Percentiles rank a stretch among this genome's conserved stretches.
Conservation (phyloP, 2,797 vertebrate species). For the Tadarida brasiliensis region DNA sequence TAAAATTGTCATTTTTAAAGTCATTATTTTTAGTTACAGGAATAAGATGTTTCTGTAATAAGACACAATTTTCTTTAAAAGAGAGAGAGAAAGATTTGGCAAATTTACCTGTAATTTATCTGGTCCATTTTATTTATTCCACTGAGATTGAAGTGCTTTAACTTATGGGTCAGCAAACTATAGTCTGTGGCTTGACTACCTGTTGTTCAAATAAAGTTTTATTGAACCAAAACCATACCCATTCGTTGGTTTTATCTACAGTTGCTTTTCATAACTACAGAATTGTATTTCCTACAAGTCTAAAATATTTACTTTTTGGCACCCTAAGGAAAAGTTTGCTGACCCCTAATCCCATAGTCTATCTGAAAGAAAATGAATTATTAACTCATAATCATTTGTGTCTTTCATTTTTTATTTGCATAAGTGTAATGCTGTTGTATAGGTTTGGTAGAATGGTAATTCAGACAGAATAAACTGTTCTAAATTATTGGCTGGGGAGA, state of each 20-base stretch:
- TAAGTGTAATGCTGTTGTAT: neutral
- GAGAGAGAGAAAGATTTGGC: neutral
- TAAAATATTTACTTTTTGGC: neutral
- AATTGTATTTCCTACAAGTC: neutral
- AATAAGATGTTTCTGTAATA: slow-evolving; percentile 1
- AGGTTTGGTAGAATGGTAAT: neutral
- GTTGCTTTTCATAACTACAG: neutral
- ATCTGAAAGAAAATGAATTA: slow-evolving; percentile 55
- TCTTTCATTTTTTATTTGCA: slow-evolving; percentile 7
- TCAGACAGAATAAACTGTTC: slow-evolving; percentile 10
- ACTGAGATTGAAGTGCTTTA: slow-evolving; percentile 44
- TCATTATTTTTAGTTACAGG: slow-evolving; percentile 64
- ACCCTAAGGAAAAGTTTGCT: neutral
- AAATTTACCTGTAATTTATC: slow-evolving; percentile 30
- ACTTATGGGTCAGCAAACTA: neutral
- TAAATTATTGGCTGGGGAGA: neutral
- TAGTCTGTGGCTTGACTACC: neutral
- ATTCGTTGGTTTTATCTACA: neutral
- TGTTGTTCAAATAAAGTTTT: slow-evolving; percentile 45
- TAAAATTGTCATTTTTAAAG: slow-evolving; percentile 43
- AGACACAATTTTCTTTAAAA: neutral
- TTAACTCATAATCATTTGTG: slow-evolving; percentile 35
- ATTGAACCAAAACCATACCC: neutral
- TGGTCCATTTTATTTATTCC: neutral
- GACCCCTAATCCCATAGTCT: slow-evolving; percentile 5